phyloP scores from a whole-genome alignment of 2,797 vertebrate genomes.

The Hylomyscus alleni region DNA sequence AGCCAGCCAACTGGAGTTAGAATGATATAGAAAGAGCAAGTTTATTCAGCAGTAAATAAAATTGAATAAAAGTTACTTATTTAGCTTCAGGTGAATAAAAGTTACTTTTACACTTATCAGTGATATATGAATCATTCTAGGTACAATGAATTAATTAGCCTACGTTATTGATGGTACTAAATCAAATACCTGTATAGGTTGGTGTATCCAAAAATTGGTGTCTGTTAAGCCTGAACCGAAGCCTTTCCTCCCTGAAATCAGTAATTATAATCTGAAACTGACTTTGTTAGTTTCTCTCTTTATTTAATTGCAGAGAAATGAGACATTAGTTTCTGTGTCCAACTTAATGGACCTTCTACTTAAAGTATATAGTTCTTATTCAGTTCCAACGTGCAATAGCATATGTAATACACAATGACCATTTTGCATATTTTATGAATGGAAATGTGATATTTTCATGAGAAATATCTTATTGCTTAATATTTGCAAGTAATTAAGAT shows the following conservation, averaged over 20 bases:
- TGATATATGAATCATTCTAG: neutral
- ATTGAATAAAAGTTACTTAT: neutral
- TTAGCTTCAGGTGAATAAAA: neutral
- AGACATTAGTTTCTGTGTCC: neutral
- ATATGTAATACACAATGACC: neutral
- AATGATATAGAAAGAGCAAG: neutral
- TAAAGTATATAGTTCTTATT: neutral
- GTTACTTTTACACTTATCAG: neutral
- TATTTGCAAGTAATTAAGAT: slow-evolving; percentile 31
- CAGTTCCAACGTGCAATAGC: neutral
- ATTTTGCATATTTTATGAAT: slow-evolving; percentile 15
- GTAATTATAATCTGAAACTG: neutral
- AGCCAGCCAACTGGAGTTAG: neutral
- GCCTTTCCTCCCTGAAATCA: neutral
- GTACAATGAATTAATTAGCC: neutral
- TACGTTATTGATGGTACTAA: neutral
- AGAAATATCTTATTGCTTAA: slow-evolving; percentile 8
- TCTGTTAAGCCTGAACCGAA: neutral
- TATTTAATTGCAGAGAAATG: neutral
- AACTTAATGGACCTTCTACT: neutral
- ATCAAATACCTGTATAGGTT: neutral
- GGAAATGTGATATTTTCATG: neutral
- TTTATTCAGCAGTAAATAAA: neutral
- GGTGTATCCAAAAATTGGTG: neutral
- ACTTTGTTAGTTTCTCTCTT: neutral